Evolutionary conservation across 37 sponge, comb jelly and placozoan species (phyloP).

Genomic region (Crambe crambe): DNA sequence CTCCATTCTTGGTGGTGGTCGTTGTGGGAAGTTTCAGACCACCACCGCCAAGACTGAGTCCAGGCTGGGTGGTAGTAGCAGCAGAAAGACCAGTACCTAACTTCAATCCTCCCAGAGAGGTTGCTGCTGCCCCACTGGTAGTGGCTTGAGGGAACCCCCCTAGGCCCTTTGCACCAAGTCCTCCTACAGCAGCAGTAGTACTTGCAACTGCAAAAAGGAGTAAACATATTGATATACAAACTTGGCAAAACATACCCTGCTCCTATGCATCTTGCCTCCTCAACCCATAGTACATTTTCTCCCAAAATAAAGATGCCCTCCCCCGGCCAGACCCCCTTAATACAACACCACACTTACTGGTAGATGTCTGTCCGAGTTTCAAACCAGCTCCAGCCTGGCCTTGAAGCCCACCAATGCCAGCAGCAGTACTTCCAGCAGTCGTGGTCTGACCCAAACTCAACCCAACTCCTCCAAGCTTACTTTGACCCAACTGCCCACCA

Average conservation of each 20-base stretch:
- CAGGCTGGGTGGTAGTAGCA: neutral
- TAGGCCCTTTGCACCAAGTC: no score
- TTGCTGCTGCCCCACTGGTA: neutral
- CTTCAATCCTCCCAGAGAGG: neutral
- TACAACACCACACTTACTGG: neutral
- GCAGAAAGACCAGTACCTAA: neutral
- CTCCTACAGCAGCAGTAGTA: no score
- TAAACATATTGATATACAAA: no score
- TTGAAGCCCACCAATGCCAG: conserved; percentile 2
- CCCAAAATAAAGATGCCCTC: no score
- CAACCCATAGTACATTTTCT: no score
- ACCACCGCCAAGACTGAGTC: neutral
- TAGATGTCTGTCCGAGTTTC: conserved; percentile 2
- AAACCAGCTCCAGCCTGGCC: neutral
- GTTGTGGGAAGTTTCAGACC: neutral
- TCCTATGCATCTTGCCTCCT: no score
- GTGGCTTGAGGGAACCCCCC: neutral
- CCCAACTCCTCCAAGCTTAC: neutral
- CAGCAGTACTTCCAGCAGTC: neutral
- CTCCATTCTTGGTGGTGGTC: neutral
- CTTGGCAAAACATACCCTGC: no score
- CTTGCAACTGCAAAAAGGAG: no score
- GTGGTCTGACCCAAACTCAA: conserved; percentile 6
- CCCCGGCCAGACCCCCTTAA: no score
- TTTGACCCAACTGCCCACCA: no score